Conservation (phyloP, 2,113 vertebrate genomes). For the Felis chaus region DNA sequence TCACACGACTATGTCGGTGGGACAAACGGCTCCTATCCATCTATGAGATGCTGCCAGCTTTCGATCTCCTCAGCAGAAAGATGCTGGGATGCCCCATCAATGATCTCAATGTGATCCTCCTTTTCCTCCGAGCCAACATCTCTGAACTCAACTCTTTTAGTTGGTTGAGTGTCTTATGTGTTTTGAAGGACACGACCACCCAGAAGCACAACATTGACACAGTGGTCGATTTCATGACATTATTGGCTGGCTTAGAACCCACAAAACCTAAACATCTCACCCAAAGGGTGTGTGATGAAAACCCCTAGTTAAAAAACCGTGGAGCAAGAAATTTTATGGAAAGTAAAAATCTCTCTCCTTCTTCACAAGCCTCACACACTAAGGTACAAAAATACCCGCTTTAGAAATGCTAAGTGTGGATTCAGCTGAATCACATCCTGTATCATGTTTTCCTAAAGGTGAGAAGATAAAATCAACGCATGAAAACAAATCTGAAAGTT, state of each 20-base stretch:
- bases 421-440: background rate
- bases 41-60: constrained; percentile 95
- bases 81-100: constrained; percentile 95
- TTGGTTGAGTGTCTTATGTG: constrained; percentile 90
- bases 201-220: constrained; percentile 87
- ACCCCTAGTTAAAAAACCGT: background rate
- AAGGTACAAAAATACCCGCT: background rate
- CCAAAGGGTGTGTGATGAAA: background rate
- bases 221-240: constrained; percentile 96
- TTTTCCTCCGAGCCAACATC: constrained; percentile 94
- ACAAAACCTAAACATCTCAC: constrained; percentile 79
- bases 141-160: constrained; percentile 92
- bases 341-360: constrained; percentile 24
- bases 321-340: constrained; percentile 52
- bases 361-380: background rate
- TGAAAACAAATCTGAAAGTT: constrained; percentile 30
- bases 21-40: constrained; percentile 94
- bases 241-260: constrained; percentile 90
- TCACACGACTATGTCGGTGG: constrained; percentile 94
- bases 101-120: constrained; percentile 94
- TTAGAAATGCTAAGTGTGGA: background rate
- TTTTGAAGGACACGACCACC: constrained; percentile 86
- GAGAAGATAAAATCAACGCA: constrained; percentile 1
- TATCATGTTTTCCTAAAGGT: background rate
- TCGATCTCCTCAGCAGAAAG: constrained; percentile 91